Conservation (phyloP, 2,113 vertebrate species). For the Ovis aries region DNA sequence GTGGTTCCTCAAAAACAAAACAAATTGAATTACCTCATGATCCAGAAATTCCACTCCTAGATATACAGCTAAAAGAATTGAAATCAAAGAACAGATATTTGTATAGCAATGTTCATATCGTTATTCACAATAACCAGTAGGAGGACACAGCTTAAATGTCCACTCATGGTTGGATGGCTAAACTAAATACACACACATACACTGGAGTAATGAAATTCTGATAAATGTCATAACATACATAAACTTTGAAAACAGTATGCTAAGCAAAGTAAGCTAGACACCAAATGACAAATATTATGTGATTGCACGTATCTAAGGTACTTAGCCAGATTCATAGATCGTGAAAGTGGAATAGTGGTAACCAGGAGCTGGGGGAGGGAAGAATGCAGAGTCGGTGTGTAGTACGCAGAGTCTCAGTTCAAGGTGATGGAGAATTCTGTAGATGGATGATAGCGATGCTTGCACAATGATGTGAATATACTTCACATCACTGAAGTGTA, state of each 20-base stretch:
- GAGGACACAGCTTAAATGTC: background rate
- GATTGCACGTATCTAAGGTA: background rate
- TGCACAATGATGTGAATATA: background rate
- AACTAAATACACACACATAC: background rate
- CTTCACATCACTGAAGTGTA: background rate
- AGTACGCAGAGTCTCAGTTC: background rate
- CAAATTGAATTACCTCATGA: background rate
- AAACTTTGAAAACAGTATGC: background rate
- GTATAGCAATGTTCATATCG: background rate
- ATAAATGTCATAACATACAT: background rate
- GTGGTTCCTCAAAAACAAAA: background rate
- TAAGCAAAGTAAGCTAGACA: background rate
- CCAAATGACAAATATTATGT: background rate
- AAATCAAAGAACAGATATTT: background rate
- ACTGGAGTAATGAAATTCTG: background rate
- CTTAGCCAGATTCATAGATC: background rate
- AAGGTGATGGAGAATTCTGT: background rate
- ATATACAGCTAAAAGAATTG: background rate
- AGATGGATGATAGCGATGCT: background rate
- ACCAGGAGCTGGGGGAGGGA: background rate
- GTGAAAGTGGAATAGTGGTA: background rate
- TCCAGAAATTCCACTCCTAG: background rate
- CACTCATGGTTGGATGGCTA: background rate
- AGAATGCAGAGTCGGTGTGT: background rate
- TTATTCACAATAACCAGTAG: background rate